Evolutionary conservation across 2,113 vertebrate species (phyloP).

Genomic region (Arvicanthis niloticus): DNA sequence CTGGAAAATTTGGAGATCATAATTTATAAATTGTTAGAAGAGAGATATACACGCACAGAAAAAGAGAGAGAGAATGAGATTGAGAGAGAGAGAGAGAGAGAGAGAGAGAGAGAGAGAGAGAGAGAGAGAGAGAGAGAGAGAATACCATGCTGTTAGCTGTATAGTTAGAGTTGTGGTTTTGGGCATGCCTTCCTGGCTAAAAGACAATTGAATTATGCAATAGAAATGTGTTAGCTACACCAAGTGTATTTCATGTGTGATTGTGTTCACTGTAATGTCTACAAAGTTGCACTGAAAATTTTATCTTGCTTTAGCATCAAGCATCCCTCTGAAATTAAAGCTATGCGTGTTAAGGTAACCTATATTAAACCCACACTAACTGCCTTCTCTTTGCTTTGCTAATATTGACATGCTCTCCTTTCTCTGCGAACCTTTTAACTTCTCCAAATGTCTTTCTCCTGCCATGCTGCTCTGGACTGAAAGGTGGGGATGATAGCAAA

Average conservation of each 20-base stretch:
- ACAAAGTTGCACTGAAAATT: not conserved
- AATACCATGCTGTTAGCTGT: not conserved
- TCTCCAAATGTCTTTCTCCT: conserved; percentile 93
- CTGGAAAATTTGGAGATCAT: not conserved
- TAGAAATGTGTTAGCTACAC: not conserved
- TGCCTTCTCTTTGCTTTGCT: conserved; percentile 82
- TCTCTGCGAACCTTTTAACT: conserved; percentile 91
- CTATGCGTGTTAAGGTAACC: not conserved
- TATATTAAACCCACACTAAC: conserved; percentile 49
- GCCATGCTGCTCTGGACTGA: conserved; percentile 95
- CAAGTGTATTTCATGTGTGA: not conserved
- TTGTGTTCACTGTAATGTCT: not conserved
- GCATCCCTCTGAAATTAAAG: not conserved
- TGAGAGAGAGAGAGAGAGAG: no score
- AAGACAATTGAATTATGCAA: not conserved
- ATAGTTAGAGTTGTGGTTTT: not conserved
- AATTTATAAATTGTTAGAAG: not conserved
- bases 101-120: no score
- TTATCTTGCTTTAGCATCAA: not conserved
- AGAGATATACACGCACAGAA: not conserved
- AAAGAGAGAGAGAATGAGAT: no score
- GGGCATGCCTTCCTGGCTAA: not conserved
- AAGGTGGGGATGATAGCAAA: conserved; percentile 97
- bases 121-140: no score
- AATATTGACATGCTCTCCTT: conserved; percentile 83